Evolutionary conservation across 1,140 invertebrate genomes (phyloP), one percentile per base, ranked within the genome.

Genomic region (Macrobrachium nipponense): DNA sequence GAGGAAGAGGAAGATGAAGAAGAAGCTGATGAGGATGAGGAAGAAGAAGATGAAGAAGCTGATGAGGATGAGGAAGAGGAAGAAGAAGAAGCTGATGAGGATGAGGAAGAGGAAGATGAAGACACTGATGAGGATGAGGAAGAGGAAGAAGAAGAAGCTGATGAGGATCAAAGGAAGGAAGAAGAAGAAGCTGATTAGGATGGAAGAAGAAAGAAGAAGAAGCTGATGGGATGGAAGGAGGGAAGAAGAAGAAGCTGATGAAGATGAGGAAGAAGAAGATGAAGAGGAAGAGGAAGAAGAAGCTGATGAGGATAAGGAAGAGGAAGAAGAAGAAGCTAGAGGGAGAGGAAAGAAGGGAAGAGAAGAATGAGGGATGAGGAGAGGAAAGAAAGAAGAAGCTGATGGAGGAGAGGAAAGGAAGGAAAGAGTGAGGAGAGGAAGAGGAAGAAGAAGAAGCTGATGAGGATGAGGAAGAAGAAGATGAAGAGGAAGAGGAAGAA

Each of bases 381-480:
- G n/a, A n/a, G n/a, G n/a, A n/a, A n/a, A n/a, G n/a, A n/a, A 62
- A 5, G 27, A 59, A 2, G 77, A 73, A 18, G 75, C 66, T 2
- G 75, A 51, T 14, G 61, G 58, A 1, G 73, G 14, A 3, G 75
- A 58, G n/a, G 82, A 76, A n/a, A n/a, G n/a, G 73, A 84, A 12
- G 59, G n/a, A n/a, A 82, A 27, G 72, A 75, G 15, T 59, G 66
- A 7, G 68, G 36, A 15, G 77, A 73, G 10, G 70, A 60, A n/a
- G 76, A 79, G 0, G 61, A 60, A 0, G 62, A 70, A 3, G 43
- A 80, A 0, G 83, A 62, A 62, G 59, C 51, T 11, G 70, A 18
- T 2, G 76, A 59, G 5, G 58, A 5, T 44, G 82, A 70, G 15
- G 75, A 85, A n/a, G 76, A 70, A 12, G 76, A 80, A 1, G 64